Percentiles rank a stretch among this genome's conserved stretches.
phyloP scores from a whole-genome alignment of 92 coral and sea anemone genomes.

The Diadumene lineata region DNA sequence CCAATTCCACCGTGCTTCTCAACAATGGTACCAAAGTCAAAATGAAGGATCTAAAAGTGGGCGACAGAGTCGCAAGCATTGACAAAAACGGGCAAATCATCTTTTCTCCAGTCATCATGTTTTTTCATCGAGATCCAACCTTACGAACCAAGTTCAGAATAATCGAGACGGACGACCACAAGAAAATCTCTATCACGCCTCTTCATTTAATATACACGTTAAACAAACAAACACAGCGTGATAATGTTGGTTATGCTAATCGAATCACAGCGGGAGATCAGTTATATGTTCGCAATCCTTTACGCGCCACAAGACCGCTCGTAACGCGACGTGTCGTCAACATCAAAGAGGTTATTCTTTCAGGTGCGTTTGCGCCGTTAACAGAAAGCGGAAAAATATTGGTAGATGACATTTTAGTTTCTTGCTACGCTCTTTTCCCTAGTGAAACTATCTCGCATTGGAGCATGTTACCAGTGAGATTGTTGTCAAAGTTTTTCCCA shows the following conservation, averaged over 20 bases:
- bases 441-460: conserved; percentile 70
- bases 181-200: conserved; percentile 72
- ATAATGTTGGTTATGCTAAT: conserved; percentile 60
- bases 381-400: conserved; percentile 89
- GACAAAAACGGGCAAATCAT: conserved; percentile 57
- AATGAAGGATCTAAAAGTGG: conserved; percentile 61
- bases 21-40: conserved; percentile 49
- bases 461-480: conserved; percentile 79
- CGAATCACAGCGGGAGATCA: conserved; percentile 67
- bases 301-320: conserved; percentile 39
- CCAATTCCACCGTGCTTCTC: conserved; percentile 50
- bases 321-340: conserved; percentile 64
- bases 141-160: conserved; percentile 37
- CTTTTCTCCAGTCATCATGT: conserved; percentile 81
- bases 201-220: conserved; percentile 84
- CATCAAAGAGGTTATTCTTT: conserved; percentile 25
- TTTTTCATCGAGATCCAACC: conserved; percentile 78
- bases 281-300: conserved; percentile 62
- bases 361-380: conserved; percentile 88
- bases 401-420: conserved; percentile 76
- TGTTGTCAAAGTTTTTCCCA: conserved; percentile 58
- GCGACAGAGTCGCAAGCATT: conserved; percentile 68
- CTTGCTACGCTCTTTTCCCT: conserved; percentile 82
- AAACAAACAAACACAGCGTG: conserved; percentile 75
- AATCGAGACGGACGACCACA: conserved; percentile 67